phyloP scores from a whole-genome alignment of 2,888 invertebrate genomes.

The Phortica okadai region DNA sequence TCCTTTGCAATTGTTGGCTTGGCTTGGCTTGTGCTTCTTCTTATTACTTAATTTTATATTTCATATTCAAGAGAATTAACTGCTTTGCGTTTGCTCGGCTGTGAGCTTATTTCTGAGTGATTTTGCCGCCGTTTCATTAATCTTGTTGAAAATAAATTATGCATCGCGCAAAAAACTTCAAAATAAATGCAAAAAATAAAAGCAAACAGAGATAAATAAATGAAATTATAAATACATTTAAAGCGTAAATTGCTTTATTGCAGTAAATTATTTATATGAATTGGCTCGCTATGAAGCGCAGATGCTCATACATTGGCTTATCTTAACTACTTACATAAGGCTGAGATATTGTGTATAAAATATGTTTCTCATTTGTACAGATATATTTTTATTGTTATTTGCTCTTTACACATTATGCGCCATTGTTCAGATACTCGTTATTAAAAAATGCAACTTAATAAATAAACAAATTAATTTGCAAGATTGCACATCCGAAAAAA shows the following conservation, averaged over 20 bases:
- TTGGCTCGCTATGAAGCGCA: not conserved
- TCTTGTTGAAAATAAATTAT: conserved; percentile 42
- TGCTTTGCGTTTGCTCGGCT: not conserved
- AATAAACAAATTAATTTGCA: no score
- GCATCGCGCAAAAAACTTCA: not conserved
- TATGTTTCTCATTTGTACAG: no score
- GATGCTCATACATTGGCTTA: not conserved
- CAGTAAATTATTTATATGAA: not conserved
- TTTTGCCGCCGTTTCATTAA: conserved; percentile 47
- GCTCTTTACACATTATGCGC: no score
- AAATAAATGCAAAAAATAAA: not conserved
- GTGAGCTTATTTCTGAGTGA: conserved; percentile 17
- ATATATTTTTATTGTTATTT: no score
- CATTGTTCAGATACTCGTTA: no score
- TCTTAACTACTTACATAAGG: no score
- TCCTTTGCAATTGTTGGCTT: not conserved
- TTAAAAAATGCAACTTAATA: no score
- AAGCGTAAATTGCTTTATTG: conserved; percentile 12
- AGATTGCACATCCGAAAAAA: no score
- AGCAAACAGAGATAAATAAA: not conserved
- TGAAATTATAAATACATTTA: conserved; percentile 18
- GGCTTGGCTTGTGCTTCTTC: not conserved
- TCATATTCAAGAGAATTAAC: conserved; percentile 23
- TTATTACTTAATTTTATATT: conserved; percentile 16
- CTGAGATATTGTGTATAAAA: no score